Conservation (phyloP, 2,797 vertebrate genomes). For the Enteromius argenteus region DNA sequence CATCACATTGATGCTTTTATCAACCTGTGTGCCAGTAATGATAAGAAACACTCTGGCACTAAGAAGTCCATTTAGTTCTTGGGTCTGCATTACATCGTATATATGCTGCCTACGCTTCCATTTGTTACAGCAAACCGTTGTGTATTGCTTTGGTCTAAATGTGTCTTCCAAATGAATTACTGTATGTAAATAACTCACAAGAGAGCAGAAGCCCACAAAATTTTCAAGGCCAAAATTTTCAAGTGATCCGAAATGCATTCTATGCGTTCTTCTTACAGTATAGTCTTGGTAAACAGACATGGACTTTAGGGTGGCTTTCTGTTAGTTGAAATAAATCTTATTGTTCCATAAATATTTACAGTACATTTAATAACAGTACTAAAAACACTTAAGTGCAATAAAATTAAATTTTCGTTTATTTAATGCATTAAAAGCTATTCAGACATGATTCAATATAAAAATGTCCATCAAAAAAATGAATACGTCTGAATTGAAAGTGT, state of each 20-base stretch:
- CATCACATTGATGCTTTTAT: conserved; percentile 28
- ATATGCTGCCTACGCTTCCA: neutral
- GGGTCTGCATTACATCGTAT: neutral
- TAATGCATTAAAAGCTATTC: neutral
- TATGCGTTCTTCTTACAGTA: neutral
- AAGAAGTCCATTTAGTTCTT: conserved; percentile 8
- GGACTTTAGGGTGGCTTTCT: neutral
- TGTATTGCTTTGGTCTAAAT: conserved; percentile 16
- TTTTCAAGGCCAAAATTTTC: neutral
- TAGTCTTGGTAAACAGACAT: conserved; percentile 7
- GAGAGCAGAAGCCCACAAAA: neutral
- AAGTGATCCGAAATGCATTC: neutral
- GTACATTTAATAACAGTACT: neutral
- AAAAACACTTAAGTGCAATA: neutral
- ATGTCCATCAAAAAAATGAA: neutral
- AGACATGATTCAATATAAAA: neutral
- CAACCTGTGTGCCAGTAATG: conserved; percentile 1
- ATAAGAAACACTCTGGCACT: conserved; percentile 1
- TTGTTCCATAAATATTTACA: neutral
- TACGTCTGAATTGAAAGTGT: neutral
- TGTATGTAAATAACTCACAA: neutral
- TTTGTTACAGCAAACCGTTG: neutral
- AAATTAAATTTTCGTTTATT: neutral
- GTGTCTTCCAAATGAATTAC: conserved; percentile 11
- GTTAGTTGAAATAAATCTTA: neutral